Evolutionary conservation across 2,888 invertebrate genomes (phyloP), one percentile per base, ranked within the genome.

Genomic region (Oeneis ivallda): DNA sequence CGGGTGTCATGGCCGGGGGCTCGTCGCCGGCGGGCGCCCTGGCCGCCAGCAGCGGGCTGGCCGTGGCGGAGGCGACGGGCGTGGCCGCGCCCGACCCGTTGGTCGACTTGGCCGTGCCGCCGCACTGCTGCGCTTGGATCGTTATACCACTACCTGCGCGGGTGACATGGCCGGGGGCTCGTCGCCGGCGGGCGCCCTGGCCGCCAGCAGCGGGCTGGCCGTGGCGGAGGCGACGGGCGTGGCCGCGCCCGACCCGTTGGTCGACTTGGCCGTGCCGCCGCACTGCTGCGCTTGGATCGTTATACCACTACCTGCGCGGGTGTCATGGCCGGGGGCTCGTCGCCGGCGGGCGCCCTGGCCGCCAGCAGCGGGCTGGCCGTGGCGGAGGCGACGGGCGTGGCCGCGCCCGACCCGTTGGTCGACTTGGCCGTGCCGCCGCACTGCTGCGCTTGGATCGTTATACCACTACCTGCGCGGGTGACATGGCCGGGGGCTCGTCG

Each of bases 21-120:
- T 41, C 41, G 41, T 41, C 41, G 41, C n/a, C n/a, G n/a, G n/a
- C n/a, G n/a, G n/a, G n/a, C n/a, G n/a, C n/a, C n/a, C n/a, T n/a
- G n/a, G n/a, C n/a, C n/a, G n/a, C n/a, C n/a, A n/a, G 41, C 41
- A 41, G 41, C 41, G 41, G 41, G 41, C 41, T 41, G 41, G 41
- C 41, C 10, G 41, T 41, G 41, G 41, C 41, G 6, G 41, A 41
- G 6, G 41, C 41, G 4, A 41, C 41, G 41, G 41, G 41, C 6
- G 41, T 41, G 41, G 41, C 41, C 6, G 41, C 41, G 41, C 41
- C 41, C 6, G 41, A 41, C 41, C 41, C 41, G 41, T 41, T 41
- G 41, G 10, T 41, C 41, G 41, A 1, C 41, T 41, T 41, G 41
- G 41, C 41, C 41, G 41, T 8, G 6, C 6, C 41, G 41, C 41